Evolutionary conservation across 2,113 vertebrate species (phyloP).

Genomic region (Ovibos moschatus): DNA sequence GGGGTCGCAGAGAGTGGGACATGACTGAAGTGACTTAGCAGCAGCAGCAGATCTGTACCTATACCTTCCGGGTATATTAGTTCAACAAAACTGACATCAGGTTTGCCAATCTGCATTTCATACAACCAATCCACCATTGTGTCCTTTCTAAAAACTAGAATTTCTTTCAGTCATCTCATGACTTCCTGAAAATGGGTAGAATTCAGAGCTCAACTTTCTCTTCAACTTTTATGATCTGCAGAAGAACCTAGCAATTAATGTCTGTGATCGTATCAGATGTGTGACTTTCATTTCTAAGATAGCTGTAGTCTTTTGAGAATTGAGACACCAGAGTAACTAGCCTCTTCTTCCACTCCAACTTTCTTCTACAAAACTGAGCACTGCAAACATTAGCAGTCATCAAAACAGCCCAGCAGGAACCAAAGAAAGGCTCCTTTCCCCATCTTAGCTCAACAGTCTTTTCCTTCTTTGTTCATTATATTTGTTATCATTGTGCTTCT

Average conservation of each 20-base stretch:
- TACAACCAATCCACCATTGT: background rate
- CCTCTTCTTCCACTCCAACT: background rate
- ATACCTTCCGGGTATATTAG: background rate
- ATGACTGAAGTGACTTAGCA: background rate
- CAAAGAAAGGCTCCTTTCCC: background rate
- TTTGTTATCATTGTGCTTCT: constrained; percentile 34
- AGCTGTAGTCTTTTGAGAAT: background rate
- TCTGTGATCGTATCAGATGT: background rate
- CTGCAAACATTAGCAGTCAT: background rate
- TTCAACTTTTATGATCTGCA: constrained; percentile 15
- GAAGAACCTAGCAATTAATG: constrained; percentile 3
- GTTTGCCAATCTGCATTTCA: background rate
- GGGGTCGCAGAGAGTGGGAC: accelerated
- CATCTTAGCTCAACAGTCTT: background rate
- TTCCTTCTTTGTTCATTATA: constrained; percentile 44
- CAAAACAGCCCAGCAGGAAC: constrained; percentile 24
- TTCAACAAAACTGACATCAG: background rate
- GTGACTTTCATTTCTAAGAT: background rate
- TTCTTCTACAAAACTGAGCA: background rate
- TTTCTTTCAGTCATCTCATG: background rate
- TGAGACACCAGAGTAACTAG: background rate
- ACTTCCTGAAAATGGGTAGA: background rate
- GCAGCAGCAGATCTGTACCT: background rate
- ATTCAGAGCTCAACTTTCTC: background rate
- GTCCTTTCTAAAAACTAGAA: background rate